Percentiles rank a stretch among this genome's conserved stretches.
Conservation (phyloP, 2,888 invertebrate species). For the Leucania comma region DNA sequence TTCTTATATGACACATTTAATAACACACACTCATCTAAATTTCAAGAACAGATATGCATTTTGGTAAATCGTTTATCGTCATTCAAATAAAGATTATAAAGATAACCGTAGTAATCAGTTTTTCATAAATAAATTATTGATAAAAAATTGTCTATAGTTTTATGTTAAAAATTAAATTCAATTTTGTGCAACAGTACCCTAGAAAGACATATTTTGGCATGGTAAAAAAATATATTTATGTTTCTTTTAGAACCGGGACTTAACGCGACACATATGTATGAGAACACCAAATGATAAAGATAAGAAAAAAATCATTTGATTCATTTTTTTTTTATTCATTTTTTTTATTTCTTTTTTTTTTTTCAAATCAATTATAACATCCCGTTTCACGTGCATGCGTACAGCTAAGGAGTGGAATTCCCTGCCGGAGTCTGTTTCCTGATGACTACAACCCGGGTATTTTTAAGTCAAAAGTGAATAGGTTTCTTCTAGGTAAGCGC, state of each 20-base stretch:
- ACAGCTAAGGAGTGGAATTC: too few relatives aligned
- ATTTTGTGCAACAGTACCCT: not conserved
- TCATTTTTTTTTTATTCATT: too few relatives aligned
- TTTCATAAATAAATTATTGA: not conserved
- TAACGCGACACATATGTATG: not conserved
- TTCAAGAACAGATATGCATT: constrained; percentile 1
- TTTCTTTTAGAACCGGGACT: not conserved
- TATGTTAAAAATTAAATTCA: not conserved
- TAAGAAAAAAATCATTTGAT: not conserved
- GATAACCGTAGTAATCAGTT: not conserved
- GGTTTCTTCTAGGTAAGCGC: too few relatives aligned
- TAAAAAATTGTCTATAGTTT: not conserved
- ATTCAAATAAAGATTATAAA: not conserved
- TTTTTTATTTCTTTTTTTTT: too few relatives aligned
- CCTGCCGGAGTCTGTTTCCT: too few relatives aligned
- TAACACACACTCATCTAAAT: constrained; percentile 3
- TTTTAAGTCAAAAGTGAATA: too few relatives aligned
- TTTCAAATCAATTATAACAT: too few relatives aligned
- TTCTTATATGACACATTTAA: not conserved
- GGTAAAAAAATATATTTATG: not conserved
- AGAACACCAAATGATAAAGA: too few relatives aligned
- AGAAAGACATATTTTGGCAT: not conserved
- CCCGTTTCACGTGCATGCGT: not conserved
- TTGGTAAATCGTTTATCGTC: constrained; percentile 5
- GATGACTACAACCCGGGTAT: too few relatives aligned